A percentile compares a stretch with the other conserved stretches of the same genome.
These are phyloP conservation scores for Ypsolopha sequella DNA, from an alignment of 2,888 invertebrate species.

Conservation along the genomic window DNA sequence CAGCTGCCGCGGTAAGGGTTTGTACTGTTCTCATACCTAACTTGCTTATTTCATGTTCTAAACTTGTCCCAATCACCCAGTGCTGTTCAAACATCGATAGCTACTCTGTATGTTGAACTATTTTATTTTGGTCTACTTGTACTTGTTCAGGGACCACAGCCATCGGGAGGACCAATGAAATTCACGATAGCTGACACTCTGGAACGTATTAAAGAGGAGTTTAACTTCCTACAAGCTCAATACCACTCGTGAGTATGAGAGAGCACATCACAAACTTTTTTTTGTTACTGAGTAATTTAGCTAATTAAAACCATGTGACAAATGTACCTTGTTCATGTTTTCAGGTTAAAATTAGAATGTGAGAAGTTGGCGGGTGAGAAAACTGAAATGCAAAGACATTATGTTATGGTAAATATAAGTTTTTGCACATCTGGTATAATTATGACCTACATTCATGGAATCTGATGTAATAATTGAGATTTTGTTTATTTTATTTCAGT, in stretches of 20 bases:
- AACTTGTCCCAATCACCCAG: slow-evolving; percentile 9
- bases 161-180: slow-evolving; percentile 91
- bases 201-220: slow-evolving; percentile 96
- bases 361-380: slow-evolving; percentile 98
- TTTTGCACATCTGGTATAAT: not conserved
- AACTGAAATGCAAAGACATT: slow-evolving; percentile 98
- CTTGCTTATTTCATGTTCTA: slow-evolving; percentile 10
- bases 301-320: slow-evolving; percentile 4
- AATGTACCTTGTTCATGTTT: slow-evolving; percentile 14
- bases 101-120: slow-evolving; percentile 9
- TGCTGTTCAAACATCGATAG: slow-evolving; percentile 6
- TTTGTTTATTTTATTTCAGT: slow-evolving; percentile 73
- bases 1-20: slow-evolving; percentile 80
- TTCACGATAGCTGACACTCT: slow-evolving; percentile 93
- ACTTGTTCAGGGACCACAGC: slow-evolving; percentile 81
- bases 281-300: not conserved
- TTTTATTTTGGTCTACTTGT: slow-evolving; percentile 22
- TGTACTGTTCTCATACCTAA: slow-evolving; percentile 29
- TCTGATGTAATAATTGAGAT: not conserved
- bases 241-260: slow-evolving; percentile 87
- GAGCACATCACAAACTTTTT: not conserved
- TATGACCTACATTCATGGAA: not conserved
- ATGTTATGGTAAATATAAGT: slow-evolving; percentile 88
- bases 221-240: slow-evolving; percentile 94
- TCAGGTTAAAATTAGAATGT: slow-evolving; percentile 96